Base-by-base conservation (phyloP, 2,113 vertebrate genomes). In the Scomber scombrus region DNA sequence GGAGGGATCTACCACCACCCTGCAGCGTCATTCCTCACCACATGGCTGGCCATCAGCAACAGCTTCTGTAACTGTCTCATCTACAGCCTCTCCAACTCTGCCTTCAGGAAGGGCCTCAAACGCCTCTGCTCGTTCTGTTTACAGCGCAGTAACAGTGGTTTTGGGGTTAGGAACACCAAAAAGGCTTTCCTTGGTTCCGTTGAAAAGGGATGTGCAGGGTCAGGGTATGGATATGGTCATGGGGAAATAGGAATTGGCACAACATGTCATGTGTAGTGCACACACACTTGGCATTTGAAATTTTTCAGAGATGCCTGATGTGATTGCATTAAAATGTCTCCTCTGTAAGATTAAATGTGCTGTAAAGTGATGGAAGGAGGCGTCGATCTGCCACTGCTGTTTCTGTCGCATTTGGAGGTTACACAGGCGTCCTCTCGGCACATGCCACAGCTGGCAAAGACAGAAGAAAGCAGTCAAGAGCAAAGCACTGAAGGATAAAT, bases 31-130 rank as follows among this genome's bases (percentile, higher is more conserved):
- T 99, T 99, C 92, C 83, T 99, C 63, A 99, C 98, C 80, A 99
- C 98, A 83, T 99, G 98, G 98, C 93, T 99, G 66, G 98, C 98
- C 85, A 99, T 99, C 93, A 99, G 97, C 96, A 99, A 99, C 95
- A 99, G 98, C 92, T 99, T 99, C 95, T 99, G 97, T 91, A 99
- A 99, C 96, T 99, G 98, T 95, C 96, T 99, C 82, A 99, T 99
- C 95, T 99, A 99, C 90, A 99, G 98, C 91, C 95, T 99, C 72
- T 99, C 98, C 79, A 99, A 99, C 94, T 98, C 97, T 80, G 97
- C 97, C 89, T 99, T 99, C 94, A 97, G 97, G 86, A 97, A 96
- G 89, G 98, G 98, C 77, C 94, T 99, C 19, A 99, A 98, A 85
- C 96, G 96, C 82, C 96, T 99, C 82, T 99, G 98, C 89, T 95